Conservation (phyloP, 2,113 vertebrate species). For the Rhegmatorhina hoffmannsi region DNA sequence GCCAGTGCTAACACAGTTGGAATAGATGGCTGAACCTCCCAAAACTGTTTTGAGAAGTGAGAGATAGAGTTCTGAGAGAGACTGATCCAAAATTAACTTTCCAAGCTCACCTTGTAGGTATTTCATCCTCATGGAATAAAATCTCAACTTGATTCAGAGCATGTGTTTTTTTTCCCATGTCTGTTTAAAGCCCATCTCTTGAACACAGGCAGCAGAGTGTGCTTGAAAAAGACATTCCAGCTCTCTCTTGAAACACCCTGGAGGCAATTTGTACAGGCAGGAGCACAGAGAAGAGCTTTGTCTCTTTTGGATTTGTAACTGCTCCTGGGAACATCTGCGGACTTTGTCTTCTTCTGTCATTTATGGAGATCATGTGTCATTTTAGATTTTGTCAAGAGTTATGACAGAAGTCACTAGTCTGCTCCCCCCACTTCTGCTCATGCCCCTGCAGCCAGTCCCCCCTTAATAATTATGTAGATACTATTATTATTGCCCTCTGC, state of each 20-base stretch:
- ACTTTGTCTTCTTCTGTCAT: constrained; percentile 24
- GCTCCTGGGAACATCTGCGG: constrained; percentile 47
- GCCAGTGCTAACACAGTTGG: neutral
- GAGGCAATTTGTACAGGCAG: constrained; percentile 55
- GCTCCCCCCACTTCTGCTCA: neutral
- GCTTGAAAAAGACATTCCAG: constrained; percentile 56
- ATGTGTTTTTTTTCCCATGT: neutral
- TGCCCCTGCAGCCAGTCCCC: neutral
- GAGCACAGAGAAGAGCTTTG: constrained; percentile 49
- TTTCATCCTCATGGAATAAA: neutral
- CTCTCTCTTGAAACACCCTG: constrained; percentile 23
- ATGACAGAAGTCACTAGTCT: neutral
- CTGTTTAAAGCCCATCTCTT: constrained; percentile 44
- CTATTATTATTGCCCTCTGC: neutral
- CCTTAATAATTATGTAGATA: neutral
- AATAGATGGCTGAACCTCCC: neutral
- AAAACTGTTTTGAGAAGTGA: neutral
- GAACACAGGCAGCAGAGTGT: constrained; percentile 15
- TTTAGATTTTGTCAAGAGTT: constrained; percentile 50
- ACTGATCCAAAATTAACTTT: constrained; percentile 19
- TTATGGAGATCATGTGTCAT: constrained; percentile 26
- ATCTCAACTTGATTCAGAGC: neutral
- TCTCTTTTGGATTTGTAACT: constrained; percentile 43
- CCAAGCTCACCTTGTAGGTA: neutral
- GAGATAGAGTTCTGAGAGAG: neutral